Evolutionary conservation across 2,888 invertebrate genomes (phyloP), one percentile per base, ranked within the genome.

Genomic region (Tinea trinotella): DNA sequence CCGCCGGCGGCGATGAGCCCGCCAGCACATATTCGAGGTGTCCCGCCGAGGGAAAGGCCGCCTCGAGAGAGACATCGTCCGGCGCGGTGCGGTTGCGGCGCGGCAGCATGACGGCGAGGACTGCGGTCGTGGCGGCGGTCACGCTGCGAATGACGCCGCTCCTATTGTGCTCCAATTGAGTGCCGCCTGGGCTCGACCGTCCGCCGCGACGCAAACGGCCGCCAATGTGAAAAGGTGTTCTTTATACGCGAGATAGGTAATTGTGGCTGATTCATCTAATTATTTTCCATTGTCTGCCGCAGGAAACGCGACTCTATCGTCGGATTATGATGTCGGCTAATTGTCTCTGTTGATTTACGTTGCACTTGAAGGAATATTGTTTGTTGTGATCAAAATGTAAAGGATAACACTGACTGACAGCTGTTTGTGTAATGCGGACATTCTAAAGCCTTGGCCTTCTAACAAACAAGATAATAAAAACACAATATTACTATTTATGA

Each of bases 1-100:
- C 93, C 56, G 93, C 91, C 22, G 93, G 93, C 6, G 93, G 93
- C 13, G 93, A 92, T 35, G 92, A 92, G 56, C 93, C 93, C 64
- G 91, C 92, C 71, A 93, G 92, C 87, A 93, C 92, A 74, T 91
- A 92, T 74, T 91, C 24, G 20, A 24, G n/a, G 22, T 22, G 20
- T 15, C 18, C 35, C 35, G 53, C 36, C 15, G 12, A n/a, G 52
- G 24, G 22, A 7, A n/a, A 18, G 17, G 48, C 17, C 4, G 13
- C 13, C 24, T 22, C 24, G 24, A 13, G n/a, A 12, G 40, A 19
- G 40, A 9, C 80, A 56, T 74, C 77, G 63, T 82, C 81, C 57
- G 68, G 57, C 76, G 67, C 44, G 66, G 64, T 58, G 64, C 60
- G 24, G 13, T 9, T 12, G 18, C 13, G 19, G 71, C 34, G 46